Conservation (phyloP, 2,113 vertebrate species). For the Siniperca chuatsi region DNA sequence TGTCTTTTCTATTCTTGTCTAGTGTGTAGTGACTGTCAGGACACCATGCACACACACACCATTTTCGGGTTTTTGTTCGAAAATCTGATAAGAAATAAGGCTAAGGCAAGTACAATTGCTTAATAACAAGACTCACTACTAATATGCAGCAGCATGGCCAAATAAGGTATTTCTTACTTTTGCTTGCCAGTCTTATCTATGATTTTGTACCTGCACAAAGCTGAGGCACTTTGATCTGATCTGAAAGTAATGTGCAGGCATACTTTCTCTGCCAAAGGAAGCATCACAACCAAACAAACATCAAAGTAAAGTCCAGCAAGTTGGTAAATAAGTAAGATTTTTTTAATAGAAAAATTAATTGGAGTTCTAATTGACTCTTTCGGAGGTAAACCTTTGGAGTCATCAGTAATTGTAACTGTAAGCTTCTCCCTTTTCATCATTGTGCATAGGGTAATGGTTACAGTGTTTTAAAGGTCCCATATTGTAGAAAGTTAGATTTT, state of each 20-base stretch:
- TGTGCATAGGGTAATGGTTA: background rate
- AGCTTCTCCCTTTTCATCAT: background rate
- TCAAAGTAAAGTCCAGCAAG: slow-evolving; percentile 47
- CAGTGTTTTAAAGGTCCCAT: background rate
- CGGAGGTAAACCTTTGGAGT: slow-evolving; percentile 52
- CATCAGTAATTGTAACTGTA: background rate
- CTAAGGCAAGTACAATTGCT: background rate
- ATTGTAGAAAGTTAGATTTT: no score
- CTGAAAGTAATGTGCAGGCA: slow-evolving; percentile 45
- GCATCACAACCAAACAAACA: slow-evolving; percentile 42
- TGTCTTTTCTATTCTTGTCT: background rate
- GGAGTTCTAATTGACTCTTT: slow-evolving; percentile 56
- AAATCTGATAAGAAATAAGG: slow-evolving; percentile 1
- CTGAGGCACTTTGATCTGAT: slow-evolving; percentile 57
- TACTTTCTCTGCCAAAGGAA: slow-evolving; percentile 52
- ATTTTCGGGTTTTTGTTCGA: slow-evolving; percentile 22
- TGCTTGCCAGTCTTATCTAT: slow-evolving; percentile 51
- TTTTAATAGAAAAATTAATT: slow-evolving; percentile 75
- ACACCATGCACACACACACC: background rate
- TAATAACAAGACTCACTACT: slow-evolving; percentile 12
- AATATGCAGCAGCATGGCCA: slow-evolving; percentile 24
- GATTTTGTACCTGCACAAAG: slow-evolving; percentile 57
- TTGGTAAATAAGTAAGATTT: slow-evolving; percentile 55
- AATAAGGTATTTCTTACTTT: slow-evolving; percentile 33
- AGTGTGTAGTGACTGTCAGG: background rate